Percentiles rank a stretch among this genome's conserved stretches.
These are phyloP conservation scores for Hydropsyche betteni DNA, from an alignment of 2,888 invertebrate genomes.

Conservation along the genomic window DNA sequence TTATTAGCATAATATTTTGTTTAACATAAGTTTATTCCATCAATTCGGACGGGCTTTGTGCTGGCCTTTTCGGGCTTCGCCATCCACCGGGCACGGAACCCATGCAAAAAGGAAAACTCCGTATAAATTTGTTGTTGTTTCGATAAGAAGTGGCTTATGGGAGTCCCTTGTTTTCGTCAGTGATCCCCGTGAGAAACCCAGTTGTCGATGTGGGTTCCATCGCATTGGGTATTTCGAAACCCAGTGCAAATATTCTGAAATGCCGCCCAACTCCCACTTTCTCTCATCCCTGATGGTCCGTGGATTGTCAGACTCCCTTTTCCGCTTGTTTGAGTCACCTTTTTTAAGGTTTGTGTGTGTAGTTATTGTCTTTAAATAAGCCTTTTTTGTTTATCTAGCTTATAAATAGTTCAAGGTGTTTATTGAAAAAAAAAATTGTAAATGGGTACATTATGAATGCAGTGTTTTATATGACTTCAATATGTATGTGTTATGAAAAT, in stretches of 20 bases:
- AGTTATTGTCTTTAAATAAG: too few species aligned
- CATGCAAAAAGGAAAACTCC: slow-evolving; percentile 28
- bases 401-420: too few species aligned
- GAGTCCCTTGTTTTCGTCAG: slow-evolving; percentile 37
- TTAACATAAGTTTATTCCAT: slow-evolving; percentile 26
- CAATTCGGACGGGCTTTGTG: slow-evolving; percentile 8
- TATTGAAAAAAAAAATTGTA: too few species aligned
- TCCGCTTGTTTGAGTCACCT: too few species aligned
- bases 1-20: not conserved
- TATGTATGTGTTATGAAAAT: too few species aligned
- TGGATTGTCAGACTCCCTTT: too few species aligned
- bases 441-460: too few species aligned
- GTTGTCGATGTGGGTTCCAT: slow-evolving; percentile 32
- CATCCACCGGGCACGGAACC: too few species aligned
- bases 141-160: slow-evolving; percentile 35
- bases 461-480: too few species aligned
- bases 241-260: not conserved
- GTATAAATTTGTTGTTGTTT: slow-evolving; percentile 37
- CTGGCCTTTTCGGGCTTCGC: not conserved
- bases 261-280: not conserved
- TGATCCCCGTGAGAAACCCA: slow-evolving; percentile 36
- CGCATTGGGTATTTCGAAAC: slow-evolving; percentile 5
- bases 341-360: too few species aligned
- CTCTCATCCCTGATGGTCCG: too few species aligned
- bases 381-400: too few species aligned